These are phyloP conservation scores for Sclerodermus sp. DNA, from an alignment of 2,888 invertebrate species.

Conservation along the genomic window DNA sequence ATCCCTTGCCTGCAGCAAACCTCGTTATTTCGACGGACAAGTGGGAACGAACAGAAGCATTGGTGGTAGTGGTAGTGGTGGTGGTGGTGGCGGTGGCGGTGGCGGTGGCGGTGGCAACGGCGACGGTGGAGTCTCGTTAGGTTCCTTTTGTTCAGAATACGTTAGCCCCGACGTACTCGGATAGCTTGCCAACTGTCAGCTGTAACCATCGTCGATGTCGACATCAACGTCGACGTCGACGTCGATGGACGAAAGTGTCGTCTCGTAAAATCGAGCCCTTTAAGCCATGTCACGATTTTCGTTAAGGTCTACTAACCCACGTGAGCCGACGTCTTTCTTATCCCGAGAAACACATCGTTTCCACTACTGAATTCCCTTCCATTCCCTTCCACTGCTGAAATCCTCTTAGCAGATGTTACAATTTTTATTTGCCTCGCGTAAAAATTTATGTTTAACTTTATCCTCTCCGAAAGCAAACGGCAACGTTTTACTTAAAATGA, in stretches of 20 bases:
- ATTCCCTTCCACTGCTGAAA: too few relatives aligned
- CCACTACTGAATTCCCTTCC: too few relatives aligned
- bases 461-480: too few relatives aligned
- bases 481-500: too few relatives aligned
- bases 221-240: background rate
- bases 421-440: too few relatives aligned
- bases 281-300: background rate
- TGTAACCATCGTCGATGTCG: background rate
- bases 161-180: background rate
- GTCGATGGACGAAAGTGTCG: background rate
- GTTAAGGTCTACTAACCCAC: background rate
- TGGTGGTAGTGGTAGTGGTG: background rate
- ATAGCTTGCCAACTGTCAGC: constrained; percentile 3
- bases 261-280: background rate
- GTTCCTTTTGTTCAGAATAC: constrained; percentile 3
- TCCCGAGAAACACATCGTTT: too few relatives aligned
- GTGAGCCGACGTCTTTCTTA: too few relatives aligned
- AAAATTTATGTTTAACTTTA: too few relatives aligned
- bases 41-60: background rate
- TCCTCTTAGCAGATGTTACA: too few relatives aligned
- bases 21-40: constrained; percentile 10
- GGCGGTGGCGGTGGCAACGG: background rate
- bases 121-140: constrained; percentile 3
- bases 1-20: background rate
- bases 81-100: background rate